These are phyloP conservation scores for Ylistrum balloti DNA, from an alignment of 1,140 invertebrate genomes.

Conservation along the genomic window DNA sequence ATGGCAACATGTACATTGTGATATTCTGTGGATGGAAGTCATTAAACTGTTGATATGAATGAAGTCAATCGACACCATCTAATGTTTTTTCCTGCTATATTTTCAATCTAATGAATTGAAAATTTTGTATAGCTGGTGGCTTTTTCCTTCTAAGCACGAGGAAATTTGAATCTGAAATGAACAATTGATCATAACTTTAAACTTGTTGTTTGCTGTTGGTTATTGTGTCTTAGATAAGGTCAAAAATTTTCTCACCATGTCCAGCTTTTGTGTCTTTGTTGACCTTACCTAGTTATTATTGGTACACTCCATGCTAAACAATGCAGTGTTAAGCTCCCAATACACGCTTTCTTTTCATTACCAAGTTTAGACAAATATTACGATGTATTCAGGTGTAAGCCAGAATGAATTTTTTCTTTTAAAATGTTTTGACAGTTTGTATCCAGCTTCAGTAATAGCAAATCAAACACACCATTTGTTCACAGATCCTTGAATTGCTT, in stretches of 20 bases:
- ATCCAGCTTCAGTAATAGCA: background rate
- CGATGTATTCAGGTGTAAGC: background rate
- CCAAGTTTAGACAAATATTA: conserved; percentile 14
- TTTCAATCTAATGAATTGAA: too few relatives aligned
- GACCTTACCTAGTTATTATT: background rate
- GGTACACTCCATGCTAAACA: background rate
- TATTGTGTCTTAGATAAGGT: background rate
- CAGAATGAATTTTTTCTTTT: background rate
- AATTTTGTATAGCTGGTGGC: too few relatives aligned
- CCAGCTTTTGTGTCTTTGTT: background rate
- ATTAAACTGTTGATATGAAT: background rate
- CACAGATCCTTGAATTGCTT: background rate
- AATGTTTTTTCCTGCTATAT: background rate
- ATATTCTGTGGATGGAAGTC: background rate
- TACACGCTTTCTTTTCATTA: background rate
- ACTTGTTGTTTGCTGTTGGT: background rate
- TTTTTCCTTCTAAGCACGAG: background rate
- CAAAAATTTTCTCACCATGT: background rate
- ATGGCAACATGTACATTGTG: too few relatives aligned
- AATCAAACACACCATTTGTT: background rate
- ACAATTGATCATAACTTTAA: background rate
- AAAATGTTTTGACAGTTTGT: background rate
- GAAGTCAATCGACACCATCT: background rate
- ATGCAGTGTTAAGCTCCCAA: background rate
- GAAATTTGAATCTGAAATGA: background rate